Percentiles rank a stretch among this genome's conserved stretches.
These are phyloP conservation scores for Drosophila funebris DNA, from an alignment of 1,140 invertebrate species.

Conservation along the genomic window DNA sequence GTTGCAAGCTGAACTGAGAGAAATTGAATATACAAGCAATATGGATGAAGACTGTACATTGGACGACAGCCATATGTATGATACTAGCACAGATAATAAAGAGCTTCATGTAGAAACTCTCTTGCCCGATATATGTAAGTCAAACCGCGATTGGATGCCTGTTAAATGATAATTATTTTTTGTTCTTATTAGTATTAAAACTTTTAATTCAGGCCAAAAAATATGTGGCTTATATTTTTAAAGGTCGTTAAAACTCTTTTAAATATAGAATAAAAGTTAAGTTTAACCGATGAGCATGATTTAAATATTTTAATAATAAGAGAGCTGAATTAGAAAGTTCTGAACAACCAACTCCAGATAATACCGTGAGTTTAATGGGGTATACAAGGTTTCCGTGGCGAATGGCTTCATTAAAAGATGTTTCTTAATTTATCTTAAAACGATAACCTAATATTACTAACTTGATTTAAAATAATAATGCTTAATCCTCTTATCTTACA, in stretches of 20 bases:
- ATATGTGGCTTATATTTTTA: not conserved
- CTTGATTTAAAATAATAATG: not conserved
- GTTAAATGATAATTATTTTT: conserved; percentile 1
- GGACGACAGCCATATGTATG: conserved; percentile 39
- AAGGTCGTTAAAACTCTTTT: not conserved
- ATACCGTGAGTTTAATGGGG: no score
- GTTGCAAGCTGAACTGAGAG: conserved; percentile 51
- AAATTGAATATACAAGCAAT: conserved; percentile 53
- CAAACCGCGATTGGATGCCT: not conserved
- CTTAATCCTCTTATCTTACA: conserved; percentile 1
- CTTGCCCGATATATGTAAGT: conserved; percentile 17
- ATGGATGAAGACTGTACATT: conserved; percentile 53
- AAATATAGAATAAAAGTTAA: not conserved
- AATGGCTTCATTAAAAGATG: no score
- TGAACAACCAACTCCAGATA: no score
- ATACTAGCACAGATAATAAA: conserved; percentile 35
- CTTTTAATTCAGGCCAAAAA: not conserved
- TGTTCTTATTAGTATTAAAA: not conserved
- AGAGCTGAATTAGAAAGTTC: no score
- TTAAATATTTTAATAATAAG: not conserved
- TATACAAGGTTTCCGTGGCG: no score
- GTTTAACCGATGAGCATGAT: not conserved
- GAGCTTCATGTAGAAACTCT: not conserved
- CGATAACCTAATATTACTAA: not conserved
- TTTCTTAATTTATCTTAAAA: not conserved